Base-by-base conservation (phyloP, 2,888 invertebrate species). In the Oasisia sp. region DNA sequence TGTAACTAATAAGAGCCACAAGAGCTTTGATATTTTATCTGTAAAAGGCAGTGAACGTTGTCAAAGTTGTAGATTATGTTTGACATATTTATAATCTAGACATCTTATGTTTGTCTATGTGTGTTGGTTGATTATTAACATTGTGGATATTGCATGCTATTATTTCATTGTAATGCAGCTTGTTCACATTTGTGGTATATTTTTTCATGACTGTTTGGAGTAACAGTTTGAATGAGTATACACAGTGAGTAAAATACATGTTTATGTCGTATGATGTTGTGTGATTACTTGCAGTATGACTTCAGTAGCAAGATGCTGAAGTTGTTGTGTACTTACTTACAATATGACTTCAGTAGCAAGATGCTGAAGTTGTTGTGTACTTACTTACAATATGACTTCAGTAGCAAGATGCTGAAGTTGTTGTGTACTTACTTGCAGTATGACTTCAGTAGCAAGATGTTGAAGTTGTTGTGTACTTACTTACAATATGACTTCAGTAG, bases 261-360 rank as follows among this genome's bases (percentile, higher is more conserved):
- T 50, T 50, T 50, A 50, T 50, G 14, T 12, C 9, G 50, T 50
- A 11, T 50, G 50, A 50, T 50, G 5, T 50, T 50, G 74, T 27
- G 45, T 93, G 93, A 38, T 38, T 38, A 38, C 4, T 38, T 38
- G 38, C 38, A 38, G 38, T 38, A 38, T 38, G 38, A 38, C 38
- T 38, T 38, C 38, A 38, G 38, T 38, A 38, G 38, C 38, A 38
- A 38, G 38, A n/a, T n/a, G n/a, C n/a, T n/a, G n/a, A n/a, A n/a
- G n/a, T n/a, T n/a, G n/a, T n/a, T n/a, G n/a, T n/a, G n/a, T n/a
- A n/a, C n/a, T 38, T 38, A 38, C 4, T 38, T 38, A 4, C 38
- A 38, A 4, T 38, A 38, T 38, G 38, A 38, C 38, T 38, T 38
- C 38, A 38, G 38, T 38, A 38, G 38, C 38, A 38, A 38, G 38